These are phyloP conservation scores for Lacerta viridis DNA, from an alignment of 2,797 vertebrate species.

Conservation along the genomic window DNA sequence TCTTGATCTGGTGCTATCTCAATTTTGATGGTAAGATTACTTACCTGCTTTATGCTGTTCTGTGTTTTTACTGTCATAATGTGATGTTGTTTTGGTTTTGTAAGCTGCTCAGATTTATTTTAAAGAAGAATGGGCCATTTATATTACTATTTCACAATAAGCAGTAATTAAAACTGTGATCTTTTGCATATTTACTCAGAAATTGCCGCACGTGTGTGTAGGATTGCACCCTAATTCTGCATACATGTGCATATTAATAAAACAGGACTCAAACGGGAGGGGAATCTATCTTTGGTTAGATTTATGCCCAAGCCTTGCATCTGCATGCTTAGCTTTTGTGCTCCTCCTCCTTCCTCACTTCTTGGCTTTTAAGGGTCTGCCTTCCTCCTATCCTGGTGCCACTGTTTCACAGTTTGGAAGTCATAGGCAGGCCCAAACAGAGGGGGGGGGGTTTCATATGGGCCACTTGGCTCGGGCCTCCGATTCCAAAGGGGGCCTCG, in stretches of 20 bases:
- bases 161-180: neutral
- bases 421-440: neutral
- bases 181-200: neutral
- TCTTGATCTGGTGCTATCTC: neutral
- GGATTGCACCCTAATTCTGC: neutral
- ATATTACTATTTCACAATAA: neutral
- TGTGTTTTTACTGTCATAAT: neutral
- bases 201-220: neutral
- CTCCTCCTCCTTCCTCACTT: no score
- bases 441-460: no score
- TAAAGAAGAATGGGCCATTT: neutral
- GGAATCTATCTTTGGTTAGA: neutral
- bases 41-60: neutral
- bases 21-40: conserved; percentile 6
- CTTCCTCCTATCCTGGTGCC: neutral
- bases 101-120: neutral
- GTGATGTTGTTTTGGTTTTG: neutral
- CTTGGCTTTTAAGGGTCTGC: no score
- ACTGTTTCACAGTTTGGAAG: neutral
- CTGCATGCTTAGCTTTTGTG: neutral
- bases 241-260: neutral
- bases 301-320: neutral
- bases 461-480: no score
- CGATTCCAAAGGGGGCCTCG: no score
- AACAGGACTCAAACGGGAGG: neutral